These are phyloP conservation scores for Periophthalmodon schlosseri DNA, from an alignment of 2,113 vertebrate genomes.

Conservation along the genomic window DNA sequence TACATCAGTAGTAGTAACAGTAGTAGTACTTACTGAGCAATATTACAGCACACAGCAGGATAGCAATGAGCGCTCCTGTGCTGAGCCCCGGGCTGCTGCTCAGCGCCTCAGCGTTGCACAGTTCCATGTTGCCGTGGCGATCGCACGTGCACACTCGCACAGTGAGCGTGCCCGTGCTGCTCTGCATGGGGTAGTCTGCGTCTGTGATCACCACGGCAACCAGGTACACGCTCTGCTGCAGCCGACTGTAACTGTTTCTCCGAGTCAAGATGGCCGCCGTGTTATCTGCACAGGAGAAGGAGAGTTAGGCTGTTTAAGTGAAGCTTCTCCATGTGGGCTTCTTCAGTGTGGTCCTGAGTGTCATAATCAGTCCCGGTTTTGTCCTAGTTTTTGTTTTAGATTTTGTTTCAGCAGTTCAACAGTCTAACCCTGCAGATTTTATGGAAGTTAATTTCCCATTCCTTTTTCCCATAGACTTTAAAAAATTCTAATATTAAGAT, in stretches of 20 bases:
- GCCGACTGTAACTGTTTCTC: conserved; percentile 83
- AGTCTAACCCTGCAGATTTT: too few species aligned
- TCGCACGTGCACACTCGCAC: conserved; percentile 93
- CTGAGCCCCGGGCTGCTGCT: conserved; percentile 89
- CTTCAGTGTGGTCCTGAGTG: too few species aligned
- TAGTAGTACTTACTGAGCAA: conserved; percentile 85
- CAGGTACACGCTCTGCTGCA: conserved; percentile 85
- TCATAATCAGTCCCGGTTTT: too few species aligned
- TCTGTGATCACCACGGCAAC: conserved; percentile 91
- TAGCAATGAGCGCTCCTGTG: conserved; percentile 90
- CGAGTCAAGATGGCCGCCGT: conserved; percentile 89
- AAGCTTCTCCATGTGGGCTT: background rate
- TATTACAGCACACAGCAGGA: conserved; percentile 93
- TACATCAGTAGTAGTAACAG: conserved; percentile 73
- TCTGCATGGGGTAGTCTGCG: conserved; percentile 88
- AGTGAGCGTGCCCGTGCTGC: conserved; percentile 92
- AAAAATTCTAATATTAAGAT: too few species aligned
- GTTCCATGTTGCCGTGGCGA: conserved; percentile 87
- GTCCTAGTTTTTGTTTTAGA: too few species aligned
- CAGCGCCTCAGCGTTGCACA: conserved; percentile 88
- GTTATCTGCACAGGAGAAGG: conserved; percentile 82
- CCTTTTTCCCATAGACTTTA: too few species aligned
- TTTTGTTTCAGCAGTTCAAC: too few species aligned
- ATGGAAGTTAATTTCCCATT: too few species aligned
- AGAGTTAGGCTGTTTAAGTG: background rate